Evolutionary conservation across 2,113 vertebrate species (phyloP), one percentile per base, ranked within the genome.

Genomic region (Daubentonia madagascariensis): DNA sequence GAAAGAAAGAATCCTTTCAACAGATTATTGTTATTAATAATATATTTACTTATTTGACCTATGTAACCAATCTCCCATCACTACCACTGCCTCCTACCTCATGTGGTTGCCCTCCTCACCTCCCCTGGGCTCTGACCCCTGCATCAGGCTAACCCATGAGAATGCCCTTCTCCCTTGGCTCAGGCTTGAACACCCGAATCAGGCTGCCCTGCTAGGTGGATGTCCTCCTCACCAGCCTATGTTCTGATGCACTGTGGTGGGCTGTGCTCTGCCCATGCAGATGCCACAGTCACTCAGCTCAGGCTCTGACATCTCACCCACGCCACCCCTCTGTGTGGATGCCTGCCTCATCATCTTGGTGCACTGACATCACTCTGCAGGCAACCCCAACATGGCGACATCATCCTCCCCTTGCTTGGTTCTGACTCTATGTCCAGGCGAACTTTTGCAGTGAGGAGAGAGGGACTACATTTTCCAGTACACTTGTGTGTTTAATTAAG

Each of bases 251-350:
- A 14, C 40, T 6, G 13, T 8, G 2, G 2, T 32, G 35, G 23
- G 28, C 30, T 50, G 30, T 22, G 22, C 76, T 63, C n/a, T 45
- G 30, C 37, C 30, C 8, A 25, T 8, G 18, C 28, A 83, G 35
- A 81, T 45, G 32, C 45, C 43, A 65, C 30, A 10, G 30, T 50
- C 43, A 8, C 57, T 50, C n/a, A 9, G 23, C 40, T 16, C 57
- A 76, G 68, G 54, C 20, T 1, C 80, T 32, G 3, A 16, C 35
- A 10, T 14, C 73, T 65, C 32, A 17, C 45, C 14, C 11, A 3
- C 0, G 3, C n/a, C 32, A 12, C 0, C 10, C 30, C 68, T 67
- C 45, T 14, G 0, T 17, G 61, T 16, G 35, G 32, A 54, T 50
- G 40, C 9, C 28, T 20, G 10, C 63, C 35, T 25, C 23, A 4